A percentile compares a stretch with the other conserved stretches of the same genome.
Evolutionary conservation across 2,797 vertebrate genomes (phyloP).

Genomic region (Danionella dracula): DNA sequence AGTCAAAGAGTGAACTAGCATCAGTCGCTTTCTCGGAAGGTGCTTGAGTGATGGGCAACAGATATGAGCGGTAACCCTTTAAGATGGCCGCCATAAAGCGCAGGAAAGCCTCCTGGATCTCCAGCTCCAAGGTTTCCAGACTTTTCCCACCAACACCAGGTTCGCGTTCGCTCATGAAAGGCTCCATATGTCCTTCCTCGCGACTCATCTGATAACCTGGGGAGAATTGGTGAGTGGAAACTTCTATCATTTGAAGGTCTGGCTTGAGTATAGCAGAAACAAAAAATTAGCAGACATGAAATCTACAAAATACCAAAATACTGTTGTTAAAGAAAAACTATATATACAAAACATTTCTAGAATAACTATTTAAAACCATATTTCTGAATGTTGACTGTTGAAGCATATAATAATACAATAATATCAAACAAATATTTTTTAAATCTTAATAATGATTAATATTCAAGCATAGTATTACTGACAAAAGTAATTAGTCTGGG

Average conservation of each 20-base stretch:
- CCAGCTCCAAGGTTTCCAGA: conserved; percentile 87
- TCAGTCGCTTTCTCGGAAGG: conserved; percentile 98
- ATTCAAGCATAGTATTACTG: too few species aligned
- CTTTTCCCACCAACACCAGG: conserved; percentile 80
- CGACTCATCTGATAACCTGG: conserved; percentile 86
- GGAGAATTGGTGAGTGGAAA: conserved; percentile 8
- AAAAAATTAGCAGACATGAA: too few species aligned
- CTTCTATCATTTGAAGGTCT: neutral
- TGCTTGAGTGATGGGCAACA: conserved; percentile 93
- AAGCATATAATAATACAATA: too few species aligned
- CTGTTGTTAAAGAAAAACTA: too few species aligned
- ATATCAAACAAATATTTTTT: too few species aligned
- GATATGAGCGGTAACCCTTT: conserved; percentile 91
- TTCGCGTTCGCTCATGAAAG: conserved; percentile 82
- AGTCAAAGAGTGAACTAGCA: conserved; percentile 90
- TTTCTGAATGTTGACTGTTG: too few species aligned
- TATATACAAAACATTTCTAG: too few species aligned
- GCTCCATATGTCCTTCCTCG: conserved; percentile 86
- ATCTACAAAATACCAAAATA: too few species aligned
- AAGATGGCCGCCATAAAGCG: conserved; percentile 97
- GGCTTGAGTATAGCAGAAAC: neutral
- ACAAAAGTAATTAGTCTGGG: too few species aligned
- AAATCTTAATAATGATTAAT: too few species aligned
- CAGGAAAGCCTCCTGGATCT: conserved; percentile 97
- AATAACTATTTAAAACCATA: too few species aligned